Base-by-base conservation (phyloP, 2,888 invertebrate genomes). In the Zaprionus bogoriensis region DNA sequence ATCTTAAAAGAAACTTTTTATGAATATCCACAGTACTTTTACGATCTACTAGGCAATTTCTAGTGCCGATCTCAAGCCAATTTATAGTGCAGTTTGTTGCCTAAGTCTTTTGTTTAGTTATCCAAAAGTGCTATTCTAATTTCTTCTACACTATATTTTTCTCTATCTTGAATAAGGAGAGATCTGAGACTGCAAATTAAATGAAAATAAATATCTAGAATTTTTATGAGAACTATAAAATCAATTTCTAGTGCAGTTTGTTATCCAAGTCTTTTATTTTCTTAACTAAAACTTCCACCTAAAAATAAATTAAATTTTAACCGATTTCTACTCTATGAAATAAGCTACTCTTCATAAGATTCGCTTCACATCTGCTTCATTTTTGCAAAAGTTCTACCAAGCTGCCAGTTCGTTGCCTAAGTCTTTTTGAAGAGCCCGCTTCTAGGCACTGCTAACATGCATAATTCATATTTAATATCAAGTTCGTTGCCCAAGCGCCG, bases 401-500 rank as follows among this genome's bases (percentile, higher is more conserved):
- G n/a, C n/a, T n/a, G n/a, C n/a, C 10, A 55, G 69, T 65, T 69
- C 14, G 69, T 65, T 59, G 55, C 48, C 48, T 19, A 61, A 70
- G 67, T 71, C 54, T 72, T 59, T 55, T n/a, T 14, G 10, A 44
- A 23, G 14, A 36, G 30, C 53, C 23, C 32, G 39, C 38, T 52
- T 41, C 30, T 32, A 5, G 32, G 50, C n/a, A 9, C 52, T 23
- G 19, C 9, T 52, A 52, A 48, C 42, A 63, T 48, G 52, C 52
- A 71, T 54, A 52, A 54, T 63, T 67, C 63, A 73, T 71, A 72
- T 46, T 59, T 47, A 46, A 44, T 58, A 62, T 59, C 41, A 51
- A 64, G 52, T 53, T 59, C 30, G 47, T 65, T 65, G 59, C 45
- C 52, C 66, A 45, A 66, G 61, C 55, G 55, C 62, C 53, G 12